These are phyloP conservation scores for Apodemia mormo DNA, from an alignment of 2,888 invertebrate species.

Conservation along the genomic window DNA sequence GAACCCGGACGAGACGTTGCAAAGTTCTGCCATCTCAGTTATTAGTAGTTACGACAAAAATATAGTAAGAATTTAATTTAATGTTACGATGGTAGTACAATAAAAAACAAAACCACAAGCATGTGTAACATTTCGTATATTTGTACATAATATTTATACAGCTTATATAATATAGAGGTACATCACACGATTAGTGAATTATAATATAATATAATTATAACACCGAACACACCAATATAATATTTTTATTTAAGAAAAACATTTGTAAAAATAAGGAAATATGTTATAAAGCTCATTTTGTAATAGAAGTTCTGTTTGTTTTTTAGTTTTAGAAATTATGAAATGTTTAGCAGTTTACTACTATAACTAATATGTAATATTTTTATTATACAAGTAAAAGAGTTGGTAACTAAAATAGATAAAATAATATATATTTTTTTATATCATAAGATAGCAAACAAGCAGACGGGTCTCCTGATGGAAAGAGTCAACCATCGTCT, in stretches of 20 bases:
- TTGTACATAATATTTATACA: conserved; percentile 54
- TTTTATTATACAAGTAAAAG: no score
- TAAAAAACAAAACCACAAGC: conserved; percentile 35
- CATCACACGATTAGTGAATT: conserved; percentile 30
- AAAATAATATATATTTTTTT: no score
- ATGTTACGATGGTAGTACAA: conserved; percentile 14
- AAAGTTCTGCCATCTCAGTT: background rate
- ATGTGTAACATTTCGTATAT: conserved; percentile 68
- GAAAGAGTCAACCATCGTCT: no score
- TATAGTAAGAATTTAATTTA: no score
- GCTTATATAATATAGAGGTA: conserved; percentile 27
- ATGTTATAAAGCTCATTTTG: background rate
- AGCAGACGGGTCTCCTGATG: no score
- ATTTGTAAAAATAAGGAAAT: background rate
- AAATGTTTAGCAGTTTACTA: no score
- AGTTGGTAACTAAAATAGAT: no score
- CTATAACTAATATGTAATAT: no score
- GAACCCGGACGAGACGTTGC: no score
- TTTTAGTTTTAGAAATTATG: no score
- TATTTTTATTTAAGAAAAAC: background rate
- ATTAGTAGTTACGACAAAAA: no score
- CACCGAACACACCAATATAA: conserved; percentile 36
- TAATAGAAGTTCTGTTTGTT: background rate
- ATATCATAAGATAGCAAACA: no score
- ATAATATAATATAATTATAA: conserved; percentile 31